These are phyloP conservation scores for Batillaria attramentaria DNA, from an alignment of 1,140 invertebrate species.

Conservation along the genomic window DNA sequence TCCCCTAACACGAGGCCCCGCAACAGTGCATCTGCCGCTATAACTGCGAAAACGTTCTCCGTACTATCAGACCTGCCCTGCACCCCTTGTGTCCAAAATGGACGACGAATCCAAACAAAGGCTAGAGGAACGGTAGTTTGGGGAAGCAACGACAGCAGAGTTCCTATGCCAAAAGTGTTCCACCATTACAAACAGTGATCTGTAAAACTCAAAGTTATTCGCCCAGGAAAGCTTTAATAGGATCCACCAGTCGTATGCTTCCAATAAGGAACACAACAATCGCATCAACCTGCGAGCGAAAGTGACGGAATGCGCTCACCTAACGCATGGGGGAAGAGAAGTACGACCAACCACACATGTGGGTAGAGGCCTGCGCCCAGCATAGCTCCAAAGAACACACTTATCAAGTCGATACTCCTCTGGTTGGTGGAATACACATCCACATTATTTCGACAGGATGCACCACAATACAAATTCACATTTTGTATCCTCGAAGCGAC, in stretches of 20 bases:
- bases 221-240: no score
- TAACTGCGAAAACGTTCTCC: no score
- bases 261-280: no score
- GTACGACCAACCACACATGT: slow-evolving; percentile 27
- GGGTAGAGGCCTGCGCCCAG: neutral
- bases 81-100: slow-evolving; percentile 23
- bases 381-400: slow-evolving; percentile 28
- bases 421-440: slow-evolving; percentile 19
- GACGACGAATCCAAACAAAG: slow-evolving; percentile 28
- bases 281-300: slow-evolving; percentile 21
- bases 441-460: slow-evolving; percentile 20
- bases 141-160: no score
- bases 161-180: no score
- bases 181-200: no score
- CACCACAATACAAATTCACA: slow-evolving; percentile 25
- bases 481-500: slow-evolving; percentile 21
- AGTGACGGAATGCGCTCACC: slow-evolving; percentile 35
- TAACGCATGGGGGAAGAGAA: slow-evolving; percentile 17
- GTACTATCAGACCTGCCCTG: no score
- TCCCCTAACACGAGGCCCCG: neutral
- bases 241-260: no score
- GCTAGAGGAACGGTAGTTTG: no score
- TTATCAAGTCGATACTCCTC: slow-evolving; percentile 22
- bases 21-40: neutral
- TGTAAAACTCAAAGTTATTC: no score